Evolutionary conservation across 1,140 invertebrate species (phyloP).

Genomic region (Calycopis cecrops): DNA sequence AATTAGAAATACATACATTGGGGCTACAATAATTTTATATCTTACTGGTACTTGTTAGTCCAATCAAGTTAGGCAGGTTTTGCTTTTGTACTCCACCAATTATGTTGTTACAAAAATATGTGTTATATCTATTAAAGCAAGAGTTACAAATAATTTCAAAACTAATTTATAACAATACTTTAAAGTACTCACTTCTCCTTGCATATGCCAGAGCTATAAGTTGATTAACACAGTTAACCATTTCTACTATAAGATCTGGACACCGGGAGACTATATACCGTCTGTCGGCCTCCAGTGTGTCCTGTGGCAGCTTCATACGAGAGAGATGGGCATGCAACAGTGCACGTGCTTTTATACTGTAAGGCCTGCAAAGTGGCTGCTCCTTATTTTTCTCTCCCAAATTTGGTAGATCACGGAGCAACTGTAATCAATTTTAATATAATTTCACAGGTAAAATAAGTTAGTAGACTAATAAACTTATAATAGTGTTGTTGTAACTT

Average conservation of each 20-base stretch:
- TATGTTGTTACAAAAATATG: too few relatives aligned
- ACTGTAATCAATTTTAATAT: constrained; percentile 72
- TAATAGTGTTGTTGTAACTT: neutral
- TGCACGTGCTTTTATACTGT: constrained; percentile 97
- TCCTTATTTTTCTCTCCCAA: constrained; percentile 97
- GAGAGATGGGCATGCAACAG: constrained; percentile 95
- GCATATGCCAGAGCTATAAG: constrained; percentile 94
- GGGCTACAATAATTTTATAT: too few relatives aligned
- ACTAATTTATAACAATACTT: too few relatives aligned
- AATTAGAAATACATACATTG: too few relatives aligned
- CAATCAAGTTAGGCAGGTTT: too few relatives aligned
- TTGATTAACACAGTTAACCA: constrained; percentile 96
- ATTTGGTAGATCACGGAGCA: constrained; percentile 93
- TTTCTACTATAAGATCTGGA: constrained; percentile 97
- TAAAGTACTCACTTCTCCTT: constrained; percentile 82
- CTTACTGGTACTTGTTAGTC: too few relatives aligned
- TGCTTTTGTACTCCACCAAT: too few relatives aligned
- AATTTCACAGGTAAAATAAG: neutral
- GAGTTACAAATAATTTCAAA: constrained; percentile 5
- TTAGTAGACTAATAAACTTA: neutral
- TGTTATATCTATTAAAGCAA: neutral
- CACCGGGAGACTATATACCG: constrained; percentile 94
- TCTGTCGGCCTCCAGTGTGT: constrained; percentile 89
- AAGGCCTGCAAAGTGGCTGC: constrained; percentile 92
- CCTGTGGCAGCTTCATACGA: constrained; percentile 85